Percentiles rank a stretch among this genome's conserved stretches.
phyloP scores from a whole-genome alignment of 1,140 invertebrate genomes.

The Stenopsyche tienmushanensis region DNA sequence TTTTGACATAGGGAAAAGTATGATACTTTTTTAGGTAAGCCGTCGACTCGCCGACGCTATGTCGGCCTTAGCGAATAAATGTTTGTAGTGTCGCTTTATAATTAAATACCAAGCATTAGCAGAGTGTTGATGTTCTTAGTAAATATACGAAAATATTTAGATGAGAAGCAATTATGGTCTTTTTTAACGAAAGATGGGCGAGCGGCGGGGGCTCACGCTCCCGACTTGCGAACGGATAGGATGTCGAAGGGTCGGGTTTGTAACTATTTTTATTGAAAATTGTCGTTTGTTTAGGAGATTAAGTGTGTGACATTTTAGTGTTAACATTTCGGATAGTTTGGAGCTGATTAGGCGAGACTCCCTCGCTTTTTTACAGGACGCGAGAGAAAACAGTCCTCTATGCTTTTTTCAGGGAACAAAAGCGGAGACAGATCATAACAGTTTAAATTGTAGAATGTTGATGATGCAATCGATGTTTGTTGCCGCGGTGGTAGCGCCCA shows the following conservation, averaged over 20 bases:
- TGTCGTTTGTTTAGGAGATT: constrained; percentile 16
- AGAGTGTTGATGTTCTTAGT: constrained; percentile 30
- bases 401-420: neutral
- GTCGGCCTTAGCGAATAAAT: constrained; percentile 22
- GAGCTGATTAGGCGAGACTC: no score
- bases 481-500: neutral
- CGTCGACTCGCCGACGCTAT: constrained; percentile 1
- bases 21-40: constrained; percentile 29
- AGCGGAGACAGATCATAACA: neutral
- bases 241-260: neutral
- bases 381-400: no score
- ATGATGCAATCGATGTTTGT: constrained; percentile 20
- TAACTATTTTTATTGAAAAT: constrained; percentile 18
- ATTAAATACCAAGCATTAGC: constrained; percentile 15
- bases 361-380: no score
- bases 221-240: no score
- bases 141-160: constrained; percentile 5
- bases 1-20: constrained; percentile 34
- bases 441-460: constrained; percentile 9
- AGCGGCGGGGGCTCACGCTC: neutral
- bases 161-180: neutral
- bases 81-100: constrained; percentile 31
- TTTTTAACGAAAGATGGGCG: neutral
- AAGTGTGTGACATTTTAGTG: constrained; percentile 30
- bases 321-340: no score